phyloP scores from a whole-genome alignment of 2,113 vertebrate genomes.

The Synodontis membranacea region DNA sequence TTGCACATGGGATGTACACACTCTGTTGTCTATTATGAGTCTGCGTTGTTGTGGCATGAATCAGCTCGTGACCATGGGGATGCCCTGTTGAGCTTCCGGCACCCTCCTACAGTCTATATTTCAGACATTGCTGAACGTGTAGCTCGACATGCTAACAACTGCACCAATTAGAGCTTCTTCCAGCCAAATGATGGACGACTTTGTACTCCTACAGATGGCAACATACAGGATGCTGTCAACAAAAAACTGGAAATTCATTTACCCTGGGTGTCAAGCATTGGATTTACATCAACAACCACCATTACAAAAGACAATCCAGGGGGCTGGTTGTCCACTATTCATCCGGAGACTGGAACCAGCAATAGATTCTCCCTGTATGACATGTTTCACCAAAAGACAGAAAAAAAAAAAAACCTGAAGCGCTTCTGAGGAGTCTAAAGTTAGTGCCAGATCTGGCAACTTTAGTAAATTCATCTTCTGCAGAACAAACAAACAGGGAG shows the following conservation, averaged over 20 bases:
- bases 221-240: background rate
- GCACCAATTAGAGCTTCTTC: constrained; percentile 7
- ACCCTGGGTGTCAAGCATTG: background rate
- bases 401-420: too few species aligned
- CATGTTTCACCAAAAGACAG: background rate
- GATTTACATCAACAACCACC: background rate
- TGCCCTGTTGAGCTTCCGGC: constrained; percentile 24
- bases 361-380: background rate
- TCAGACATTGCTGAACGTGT: constrained; percentile 26
- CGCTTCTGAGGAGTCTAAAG: background rate
- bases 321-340: background rate
- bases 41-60: constrained; percentile 30
- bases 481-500: background rate
- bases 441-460: too few species aligned
- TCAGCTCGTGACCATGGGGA: constrained; percentile 17
- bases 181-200: constrained; percentile 18
- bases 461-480: too few species aligned
- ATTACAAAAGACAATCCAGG: background rate
- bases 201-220: background rate
- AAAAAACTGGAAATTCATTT: background rate
- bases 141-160: constrained; percentile 10
- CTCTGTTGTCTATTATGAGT: constrained; percentile 13
- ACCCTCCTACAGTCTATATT: constrained; percentile 19
- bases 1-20: constrained; percentile 8
- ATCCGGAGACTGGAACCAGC: background rate